Base-by-base conservation (phyloP, 2,888 invertebrate genomes). In the Cyclophora albipunctata region DNA sequence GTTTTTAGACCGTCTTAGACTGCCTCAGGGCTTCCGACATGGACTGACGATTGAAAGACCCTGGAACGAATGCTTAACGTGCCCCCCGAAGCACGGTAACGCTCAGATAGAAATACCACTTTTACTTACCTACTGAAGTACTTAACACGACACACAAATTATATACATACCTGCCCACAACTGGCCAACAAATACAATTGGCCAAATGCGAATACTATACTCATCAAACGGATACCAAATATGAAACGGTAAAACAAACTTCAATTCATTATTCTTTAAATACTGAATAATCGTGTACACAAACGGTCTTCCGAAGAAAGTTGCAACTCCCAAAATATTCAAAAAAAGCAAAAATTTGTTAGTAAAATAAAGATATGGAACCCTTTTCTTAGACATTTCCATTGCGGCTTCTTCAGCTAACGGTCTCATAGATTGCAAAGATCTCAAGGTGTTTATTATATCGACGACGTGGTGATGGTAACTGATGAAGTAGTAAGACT, bases 201-300 rank as follows among this genome's bases (percentile, higher is more conserved):
- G 71, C 63, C 66, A 81, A 47, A 62, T 49, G n/a, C 52, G 51
- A 34, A 69, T 54, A 52, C 68, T 59, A 3, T 52, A 63, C 7
- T 53, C 57, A 59, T 81, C 66, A 53, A 80, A 78, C 3, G 80
- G 80, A 66, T 76, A 81, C 54, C 63, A 65, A 7, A 71, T 7
- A 3, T 67, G 4, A 54, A 72, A 81, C 0, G 79, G 81, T 7
- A 70, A 50, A 37, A 60, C 53, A 5, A 77, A 57, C 45, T 62
- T 56, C 2, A 78, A 34, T 56, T 71, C 55, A 3, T 69, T 70
- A 1, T 69, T 64, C 7, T 53, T 52, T 4, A 53, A 59, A 54
- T 78, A 81, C 37, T 58, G 49, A 6, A 60, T 53, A 40, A 50
- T 55, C 43, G 59, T 60, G 4, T 71, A 46, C 5, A 65, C 3